Conservation (phyloP, 1,140 invertebrate genomes). For the Proctacanthus coquilletti region DNA sequence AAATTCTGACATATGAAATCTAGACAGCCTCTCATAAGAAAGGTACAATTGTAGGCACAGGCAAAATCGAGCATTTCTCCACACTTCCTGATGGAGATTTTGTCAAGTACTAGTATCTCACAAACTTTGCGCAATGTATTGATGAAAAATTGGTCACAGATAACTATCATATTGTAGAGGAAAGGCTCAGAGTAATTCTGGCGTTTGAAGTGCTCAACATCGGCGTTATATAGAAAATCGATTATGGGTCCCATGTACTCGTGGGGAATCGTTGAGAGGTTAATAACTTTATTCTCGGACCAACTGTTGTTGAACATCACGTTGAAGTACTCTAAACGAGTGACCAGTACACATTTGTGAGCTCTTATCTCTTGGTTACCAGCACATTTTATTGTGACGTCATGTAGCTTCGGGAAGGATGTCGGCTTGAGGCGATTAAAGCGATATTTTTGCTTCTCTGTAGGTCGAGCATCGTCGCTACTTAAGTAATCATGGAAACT, state of each 20-base stretch:
- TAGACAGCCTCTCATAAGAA: slow-evolving; percentile 41
- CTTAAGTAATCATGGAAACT: too few species aligned
- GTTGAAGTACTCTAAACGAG: slow-evolving; percentile 53
- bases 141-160: slow-evolving; percentile 49
- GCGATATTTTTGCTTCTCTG: slow-evolving; percentile 8
- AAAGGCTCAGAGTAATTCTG: slow-evolving; percentile 32
- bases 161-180: slow-evolving; percentile 43
- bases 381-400: slow-evolving; percentile 37
- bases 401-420: slow-evolving; percentile 37
- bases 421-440: slow-evolving; percentile 14
- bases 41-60: slow-evolving; percentile 38
- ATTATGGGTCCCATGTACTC: slow-evolving; percentile 38
- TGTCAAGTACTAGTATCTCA: slow-evolving; percentile 38
- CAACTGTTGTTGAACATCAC: slow-evolving; percentile 51
- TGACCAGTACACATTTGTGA: slow-evolving; percentile 53
- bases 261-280: slow-evolving; percentile 16
- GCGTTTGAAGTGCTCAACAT: slow-evolving; percentile 31
- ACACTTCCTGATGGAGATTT: slow-evolving; percentile 48
- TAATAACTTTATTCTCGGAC: slow-evolving; percentile 36
- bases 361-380: slow-evolving; percentile 38
- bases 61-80: slow-evolving; percentile 46
- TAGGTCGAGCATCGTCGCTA: slow-evolving; percentile 5
- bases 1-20: slow-evolving; percentile 51
- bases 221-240: slow-evolving; percentile 45
- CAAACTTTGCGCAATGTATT: slow-evolving; percentile 41